Evolutionary conservation across 2,888 invertebrate genomes (phyloP), one percentile per base, ranked within the genome.

Genomic region (Strigamia crassipes): DNA sequence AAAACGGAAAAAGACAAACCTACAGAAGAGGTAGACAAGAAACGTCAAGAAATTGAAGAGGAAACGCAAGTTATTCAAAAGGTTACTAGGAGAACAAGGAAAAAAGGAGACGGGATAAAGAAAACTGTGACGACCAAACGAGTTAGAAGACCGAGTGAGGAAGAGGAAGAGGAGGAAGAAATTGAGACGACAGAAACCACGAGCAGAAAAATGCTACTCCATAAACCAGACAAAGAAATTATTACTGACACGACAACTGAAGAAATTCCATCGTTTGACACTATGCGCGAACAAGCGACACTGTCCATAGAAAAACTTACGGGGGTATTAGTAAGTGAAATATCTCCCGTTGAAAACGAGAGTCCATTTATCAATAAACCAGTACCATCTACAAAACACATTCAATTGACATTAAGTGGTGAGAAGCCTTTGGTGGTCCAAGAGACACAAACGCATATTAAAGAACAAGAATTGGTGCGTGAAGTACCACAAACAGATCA

Each of bases 391-490:
- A 34, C 79, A 61, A 82, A 82, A 79, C 73, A 83, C 31, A 80
- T 78, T n/a, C 38, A 31, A 77, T 27, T 80, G n/a, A 18, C 78
- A 66, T 15, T 82, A 27, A 41, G 38, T 27, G 66, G 81, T 42
- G 79, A 79, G 23, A 78, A 83, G 78, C 82, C 82, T 15, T 51
- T 83, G 51, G 66, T 82, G 12, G 79, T 82, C 12, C 46, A 82
- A 12, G 42, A 66, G 31, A 79, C 82, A 38, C 56, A 83, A 46
- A 42, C 73, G 61, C 42, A 82, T 41, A 61, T 80, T n/a, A 82
- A 82, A 80, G 83, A 83, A 78, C 18, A 66, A 51, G 79, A 78
- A 78, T 18, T 42, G 10, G 42, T 23, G 4, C 0, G 0, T 41
- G 15, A 10, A 21, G 79, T 21, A 13, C 38, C 38, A 78, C 41